A percentile compares a stretch with the other conserved stretches of the same genome.
These are phyloP conservation scores for Drosophila gaucha DNA, from an alignment of 2,888 invertebrate species.

Conservation along the genomic window DNA sequence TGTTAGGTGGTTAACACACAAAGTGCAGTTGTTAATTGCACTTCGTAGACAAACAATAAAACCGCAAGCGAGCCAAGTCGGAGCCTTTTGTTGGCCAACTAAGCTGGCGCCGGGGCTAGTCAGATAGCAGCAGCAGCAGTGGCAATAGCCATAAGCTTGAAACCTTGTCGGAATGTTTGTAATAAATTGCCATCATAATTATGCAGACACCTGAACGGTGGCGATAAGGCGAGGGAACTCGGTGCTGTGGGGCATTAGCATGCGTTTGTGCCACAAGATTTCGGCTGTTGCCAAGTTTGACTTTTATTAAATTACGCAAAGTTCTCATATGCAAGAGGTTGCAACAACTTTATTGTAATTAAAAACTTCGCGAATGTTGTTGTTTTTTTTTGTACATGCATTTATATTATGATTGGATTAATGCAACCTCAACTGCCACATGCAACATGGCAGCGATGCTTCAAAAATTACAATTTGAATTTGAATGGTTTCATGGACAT, in stretches of 20 bases:
- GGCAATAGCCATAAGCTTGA: conserved; percentile 17
- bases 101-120: conserved; percentile 47
- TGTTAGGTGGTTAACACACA: conserved; percentile 44
- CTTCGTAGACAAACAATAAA: conserved; percentile 42
- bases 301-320: conserved; percentile 51
- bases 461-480: conserved; percentile 61
- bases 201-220: conserved; percentile 38
- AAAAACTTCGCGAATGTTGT: conserved; percentile 42
- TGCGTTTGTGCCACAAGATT: conserved; percentile 33
- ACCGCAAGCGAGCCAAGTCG: conserved; percentile 39
- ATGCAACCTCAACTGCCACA: conserved; percentile 12
- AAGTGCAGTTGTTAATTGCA: conserved; percentile 54
- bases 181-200: conserved; percentile 69
- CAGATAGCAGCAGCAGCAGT: conserved; percentile 4
- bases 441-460: conserved; percentile 17
- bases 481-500: conserved; percentile 68
- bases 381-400: conserved; percentile 23
- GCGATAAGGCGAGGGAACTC: background rate
- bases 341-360: conserved; percentile 43
- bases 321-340: conserved; percentile 39
- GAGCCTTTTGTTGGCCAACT: conserved; percentile 52
- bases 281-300: conserved; percentile 44
- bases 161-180: conserved; percentile 56
- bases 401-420: conserved; percentile 3
- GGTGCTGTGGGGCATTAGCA: conserved; percentile 7